Percentiles rank a stretch among this genome's conserved stretches.
phyloP scores from a whole-genome alignment of 1,140 invertebrate species.

The Pogonomyrmex californicus region DNA sequence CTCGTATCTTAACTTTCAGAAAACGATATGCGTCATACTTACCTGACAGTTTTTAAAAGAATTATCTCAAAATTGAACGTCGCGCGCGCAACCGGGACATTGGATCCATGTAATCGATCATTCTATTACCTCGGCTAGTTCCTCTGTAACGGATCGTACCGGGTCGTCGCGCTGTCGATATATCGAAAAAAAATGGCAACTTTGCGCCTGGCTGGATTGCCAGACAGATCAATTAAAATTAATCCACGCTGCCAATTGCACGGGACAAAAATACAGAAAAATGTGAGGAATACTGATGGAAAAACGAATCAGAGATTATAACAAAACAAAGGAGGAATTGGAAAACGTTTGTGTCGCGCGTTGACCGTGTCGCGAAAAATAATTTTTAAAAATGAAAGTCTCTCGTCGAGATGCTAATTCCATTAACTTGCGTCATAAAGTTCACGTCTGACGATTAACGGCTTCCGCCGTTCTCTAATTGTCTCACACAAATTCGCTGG shows the following conservation, averaged over 20 bases:
- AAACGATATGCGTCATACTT: constrained; percentile 10
- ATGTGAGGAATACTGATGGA: constrained; percentile 1
- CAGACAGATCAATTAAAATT: constrained; percentile 59
- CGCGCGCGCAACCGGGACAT: constrained; percentile 12
- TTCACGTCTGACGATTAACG: constrained; percentile 25
- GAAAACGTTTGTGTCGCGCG: neutral
- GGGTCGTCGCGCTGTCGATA: constrained; percentile 23
- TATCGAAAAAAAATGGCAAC: constrained; percentile 60
- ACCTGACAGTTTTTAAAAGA: constrained; percentile 29
- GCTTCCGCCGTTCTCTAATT: neutral
- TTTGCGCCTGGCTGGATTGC: constrained; percentile 33
- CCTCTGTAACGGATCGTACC: neutral
- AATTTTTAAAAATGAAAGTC: neutral
- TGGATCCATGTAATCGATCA: constrained; percentile 52
- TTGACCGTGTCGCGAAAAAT: constrained; percentile 6
- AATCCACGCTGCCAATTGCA: constrained; percentile 43
- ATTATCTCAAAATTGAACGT: constrained; percentile 44
- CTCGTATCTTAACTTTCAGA: constrained; percentile 3
- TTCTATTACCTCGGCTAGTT: constrained; percentile 47
- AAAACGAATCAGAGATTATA: constrained; percentile 30
- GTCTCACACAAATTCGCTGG: neutral
- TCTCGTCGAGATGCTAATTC: neutral
- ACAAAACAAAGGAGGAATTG: constrained; percentile 12
- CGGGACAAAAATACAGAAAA: constrained; percentile 17
- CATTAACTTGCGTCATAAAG: neutral